phyloP scores from a whole-genome alignment of 2,888 invertebrate species.

The Leptinotarsa juncta region DNA sequence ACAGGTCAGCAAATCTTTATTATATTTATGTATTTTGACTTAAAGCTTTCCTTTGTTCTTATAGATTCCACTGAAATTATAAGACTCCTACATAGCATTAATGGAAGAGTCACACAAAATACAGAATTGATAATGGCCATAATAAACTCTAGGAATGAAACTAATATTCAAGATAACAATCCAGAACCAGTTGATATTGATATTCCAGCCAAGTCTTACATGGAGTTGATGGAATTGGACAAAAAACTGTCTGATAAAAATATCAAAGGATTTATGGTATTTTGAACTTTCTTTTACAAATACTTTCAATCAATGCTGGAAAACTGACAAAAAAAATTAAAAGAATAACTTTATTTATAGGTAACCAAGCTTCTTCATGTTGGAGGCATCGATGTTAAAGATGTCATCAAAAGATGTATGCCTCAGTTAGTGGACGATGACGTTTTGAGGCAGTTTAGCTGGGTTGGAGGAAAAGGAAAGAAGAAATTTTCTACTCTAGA shows the following conservation, averaged over 20 bases:
- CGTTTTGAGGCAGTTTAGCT: conserved; percentile 24
- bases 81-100: no score
- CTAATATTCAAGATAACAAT: conserved; percentile 6
- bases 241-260: conserved; percentile 19
- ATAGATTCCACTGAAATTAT: no score
- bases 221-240: conserved; percentile 20
- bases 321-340: neutral
- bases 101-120: conserved; percentile 20
- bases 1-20: conserved; percentile 3
- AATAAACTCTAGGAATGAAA: conserved; percentile 13
- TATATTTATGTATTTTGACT: neutral
- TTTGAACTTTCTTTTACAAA: conserved; percentile 1
- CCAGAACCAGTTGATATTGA: conserved; percentile 16
- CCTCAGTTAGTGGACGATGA: conserved; percentile 13
- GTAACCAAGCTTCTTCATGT: conserved; percentile 13
- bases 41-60: no score
- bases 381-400: conserved; percentile 19
- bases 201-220: conserved; percentile 19
- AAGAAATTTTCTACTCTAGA: conserved; percentile 17
- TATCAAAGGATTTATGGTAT: conserved; percentile 14
- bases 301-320: neutral
- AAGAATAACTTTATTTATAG: conserved; percentile 1
- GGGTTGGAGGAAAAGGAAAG: conserved; percentile 21
- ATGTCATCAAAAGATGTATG: conserved; percentile 22
- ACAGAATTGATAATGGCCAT: conserved; percentile 17